These are phyloP conservation scores for Eurystomus glaucurus DNA, from an alignment of 2,797 vertebrate species.

Conservation along the genomic window DNA sequence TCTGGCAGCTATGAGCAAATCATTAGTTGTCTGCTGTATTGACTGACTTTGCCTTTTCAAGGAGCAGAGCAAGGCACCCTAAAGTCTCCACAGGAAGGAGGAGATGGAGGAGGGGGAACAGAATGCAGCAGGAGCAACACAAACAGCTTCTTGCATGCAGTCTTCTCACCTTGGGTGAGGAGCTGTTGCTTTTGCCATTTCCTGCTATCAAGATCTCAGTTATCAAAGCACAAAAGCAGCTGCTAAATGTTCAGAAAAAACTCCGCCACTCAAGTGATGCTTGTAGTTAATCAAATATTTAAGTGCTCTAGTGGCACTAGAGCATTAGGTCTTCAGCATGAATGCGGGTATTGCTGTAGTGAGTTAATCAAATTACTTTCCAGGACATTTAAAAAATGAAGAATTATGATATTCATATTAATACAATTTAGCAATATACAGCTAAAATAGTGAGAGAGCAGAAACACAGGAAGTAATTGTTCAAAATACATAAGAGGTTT, in stretches of 20 bases:
- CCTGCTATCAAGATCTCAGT: background rate
- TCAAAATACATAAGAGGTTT: accelerated
- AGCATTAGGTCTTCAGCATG: background rate
- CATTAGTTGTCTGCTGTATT: background rate
- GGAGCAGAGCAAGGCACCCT: background rate
- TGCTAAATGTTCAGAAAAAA: background rate
- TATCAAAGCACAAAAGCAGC: background rate
- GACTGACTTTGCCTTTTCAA: background rate
- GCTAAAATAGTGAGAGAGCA: background rate
- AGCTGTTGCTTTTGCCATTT: background rate
- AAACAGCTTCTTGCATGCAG: background rate
- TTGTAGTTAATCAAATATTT: background rate
- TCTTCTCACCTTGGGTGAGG: background rate
- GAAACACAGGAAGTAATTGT: background rate
- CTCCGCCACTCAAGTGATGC: background rate
- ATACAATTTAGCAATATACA: background rate
- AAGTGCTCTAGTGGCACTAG: background rate
- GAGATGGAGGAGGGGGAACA: background rate
- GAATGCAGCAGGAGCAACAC: background rate
- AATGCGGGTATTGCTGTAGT: background rate
- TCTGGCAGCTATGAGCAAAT: background rate
- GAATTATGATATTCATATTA: background rate
- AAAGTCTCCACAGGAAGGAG: background rate
- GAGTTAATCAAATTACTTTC: background rate
- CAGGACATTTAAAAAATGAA: background rate